Conservation (phyloP, 2,888 invertebrate species). For the Andrena haemorrhoa region DNA sequence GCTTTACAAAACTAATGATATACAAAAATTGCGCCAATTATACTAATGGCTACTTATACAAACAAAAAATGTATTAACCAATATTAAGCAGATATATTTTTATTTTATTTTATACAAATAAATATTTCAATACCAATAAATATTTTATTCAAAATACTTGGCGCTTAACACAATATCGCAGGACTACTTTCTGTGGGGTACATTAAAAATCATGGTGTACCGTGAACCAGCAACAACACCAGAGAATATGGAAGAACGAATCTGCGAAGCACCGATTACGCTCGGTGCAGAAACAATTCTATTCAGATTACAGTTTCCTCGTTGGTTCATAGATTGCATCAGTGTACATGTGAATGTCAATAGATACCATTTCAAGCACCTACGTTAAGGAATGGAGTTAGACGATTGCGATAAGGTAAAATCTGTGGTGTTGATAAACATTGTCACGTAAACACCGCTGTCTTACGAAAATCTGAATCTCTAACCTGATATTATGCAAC, state of each 20-base stretch:
- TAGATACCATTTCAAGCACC: constrained; percentile 10
- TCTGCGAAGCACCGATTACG: constrained; percentile 8
- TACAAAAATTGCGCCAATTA: no score
- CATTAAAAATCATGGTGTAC: background rate
- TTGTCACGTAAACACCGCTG: background rate
- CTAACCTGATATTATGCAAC: background rate
- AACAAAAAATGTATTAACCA: no score
- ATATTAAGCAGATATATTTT: no score
- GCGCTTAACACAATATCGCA: no score
- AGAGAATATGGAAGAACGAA: constrained; percentile 16
- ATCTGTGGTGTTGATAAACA: background rate
- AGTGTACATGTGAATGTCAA: constrained; percentile 12
- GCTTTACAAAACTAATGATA: no score
- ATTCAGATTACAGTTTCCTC: constrained; percentile 16
- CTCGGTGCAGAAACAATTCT: background rate
- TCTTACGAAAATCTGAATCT: background rate
- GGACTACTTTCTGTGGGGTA: no score
- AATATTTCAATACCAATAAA: no score
- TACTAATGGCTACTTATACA: no score
- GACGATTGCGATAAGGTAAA: background rate
- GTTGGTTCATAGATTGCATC: constrained; percentile 17
- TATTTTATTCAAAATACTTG: no score
- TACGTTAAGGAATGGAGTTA: background rate
- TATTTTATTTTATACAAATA: no score
- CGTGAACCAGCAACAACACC: constrained; percentile 7